Base-by-base conservation (phyloP, 2,113 vertebrate genomes). In the Poeciliopsis retropinna region DNA sequence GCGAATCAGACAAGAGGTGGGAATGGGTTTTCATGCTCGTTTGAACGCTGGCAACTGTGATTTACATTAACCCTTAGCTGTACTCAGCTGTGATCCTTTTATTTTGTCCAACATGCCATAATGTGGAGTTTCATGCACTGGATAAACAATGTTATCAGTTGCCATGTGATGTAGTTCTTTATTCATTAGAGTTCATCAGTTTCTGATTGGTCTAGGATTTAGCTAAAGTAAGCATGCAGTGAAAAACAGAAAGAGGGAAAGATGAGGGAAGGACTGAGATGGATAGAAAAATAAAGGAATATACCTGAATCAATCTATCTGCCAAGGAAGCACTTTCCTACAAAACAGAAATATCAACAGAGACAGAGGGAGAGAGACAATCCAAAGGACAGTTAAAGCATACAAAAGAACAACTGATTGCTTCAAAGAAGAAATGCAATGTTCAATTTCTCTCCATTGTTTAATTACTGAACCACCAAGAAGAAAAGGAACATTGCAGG, bases 241-340 rank as follows among this genome's bases (percentile, higher is more conserved):
- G 82, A 31, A 86, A 79, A 39, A 64, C 31, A 77, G 25, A 76
- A 32, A 68, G 28, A 75, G 32, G 79, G 67, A 76, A 32, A 54
- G 25, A 72, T 51, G 60, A 39, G 60, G 51, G 67, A 73, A 80
- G 74, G 37, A 69, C 29, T 79, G 61, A 57, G 66, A 70, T 65
- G 84, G 79, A 77, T 85, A 83, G 84, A 92, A 90, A 41, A 84
- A 85, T 85, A 60, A 37, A 92, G 92, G 94, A 92, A 80, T 95
- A 97, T 99, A 99, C 98, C 97, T 99, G 98, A 94, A 99, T 99
- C 97, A 99, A 98, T 97, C 98, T 99, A 99, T 99, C 98, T 98
- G 98, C 98, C 97, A 99, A 96, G 96, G 98, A 98, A 97, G 98
- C 98, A 96, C 98, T 99, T 98, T 99, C 98, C 98, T 99, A 99